These are phyloP conservation scores for Bicyclus anynana DNA, from an alignment of 1,140 invertebrate species.

Conservation along the genomic window DNA sequence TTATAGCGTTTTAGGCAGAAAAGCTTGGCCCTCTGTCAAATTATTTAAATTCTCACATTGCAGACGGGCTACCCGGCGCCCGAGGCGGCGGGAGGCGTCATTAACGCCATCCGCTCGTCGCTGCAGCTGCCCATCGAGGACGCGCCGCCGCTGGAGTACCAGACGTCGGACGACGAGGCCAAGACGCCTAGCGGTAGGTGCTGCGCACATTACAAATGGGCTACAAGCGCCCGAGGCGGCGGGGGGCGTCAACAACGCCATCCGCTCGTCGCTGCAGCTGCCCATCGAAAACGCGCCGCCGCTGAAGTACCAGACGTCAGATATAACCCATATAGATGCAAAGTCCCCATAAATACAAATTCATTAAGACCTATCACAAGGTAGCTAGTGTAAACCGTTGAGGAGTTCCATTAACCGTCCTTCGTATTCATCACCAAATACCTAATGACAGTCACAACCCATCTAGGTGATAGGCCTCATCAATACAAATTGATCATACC, in stretches of 20 bases:
- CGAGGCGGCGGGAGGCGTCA: constrained; percentile 38
- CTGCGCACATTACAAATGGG: background rate
- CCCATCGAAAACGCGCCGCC: constrained; percentile 60
- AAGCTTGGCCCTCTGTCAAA: background rate
- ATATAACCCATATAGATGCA: no score
- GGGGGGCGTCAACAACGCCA: constrained; percentile 56
- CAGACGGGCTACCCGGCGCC: constrained; percentile 62
- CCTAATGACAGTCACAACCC: no score
- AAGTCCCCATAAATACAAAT: no score
- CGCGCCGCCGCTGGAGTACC: constrained; percentile 61
- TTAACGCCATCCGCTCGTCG: constrained; percentile 59
- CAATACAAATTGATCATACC: no score
- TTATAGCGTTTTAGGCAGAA: no score
- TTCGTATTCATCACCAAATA: no score
- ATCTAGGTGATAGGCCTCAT: no score
- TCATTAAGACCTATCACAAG: no score
- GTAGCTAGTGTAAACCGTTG: no score
- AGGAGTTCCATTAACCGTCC: no score
- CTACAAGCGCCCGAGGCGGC: constrained; percentile 27
- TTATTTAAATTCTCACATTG: background rate
- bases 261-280: constrained; percentile 59
- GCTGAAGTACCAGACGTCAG: constrained; percentile 64
- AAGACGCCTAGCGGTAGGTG: constrained; percentile 30
- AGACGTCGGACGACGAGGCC: constrained; percentile 61
- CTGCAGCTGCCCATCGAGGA: constrained; percentile 64